A percentile compares a stretch with the other conserved stretches of the same genome.
Conservation (phyloP, 2,888 invertebrate species). For the Drosophila nr. medialis region DNA sequence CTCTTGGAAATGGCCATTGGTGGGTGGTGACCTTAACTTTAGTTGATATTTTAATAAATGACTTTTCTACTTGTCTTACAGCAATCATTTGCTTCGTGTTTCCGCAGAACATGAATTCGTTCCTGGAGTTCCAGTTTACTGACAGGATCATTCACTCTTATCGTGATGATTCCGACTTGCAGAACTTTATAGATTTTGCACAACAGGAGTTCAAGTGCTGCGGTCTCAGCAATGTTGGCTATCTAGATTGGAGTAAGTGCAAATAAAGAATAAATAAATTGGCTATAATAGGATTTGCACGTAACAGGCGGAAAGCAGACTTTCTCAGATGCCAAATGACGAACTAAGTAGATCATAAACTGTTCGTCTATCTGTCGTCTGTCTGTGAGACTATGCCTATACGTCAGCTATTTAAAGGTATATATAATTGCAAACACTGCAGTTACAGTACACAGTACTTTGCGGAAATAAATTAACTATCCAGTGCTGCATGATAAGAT, state of each 20-base stretch:
- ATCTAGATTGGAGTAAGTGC: conserved; percentile 93
- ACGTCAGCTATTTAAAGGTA: background rate
- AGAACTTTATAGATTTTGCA: conserved; percentile 97
- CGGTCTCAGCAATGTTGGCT: conserved; percentile 95
- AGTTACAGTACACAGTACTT: background rate
- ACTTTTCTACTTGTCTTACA: conserved; percentile 9
- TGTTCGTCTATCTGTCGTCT: background rate
- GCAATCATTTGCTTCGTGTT: conserved; percentile 97
- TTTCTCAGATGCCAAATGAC: background rate
- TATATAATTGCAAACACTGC: background rate
- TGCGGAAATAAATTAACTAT: background rate
- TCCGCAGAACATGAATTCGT: conserved; percentile 93
- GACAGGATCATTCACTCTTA: conserved; percentile 96
- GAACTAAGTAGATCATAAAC: background rate
- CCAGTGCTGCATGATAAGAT: background rate
- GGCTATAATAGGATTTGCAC: background rate
- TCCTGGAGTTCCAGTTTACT: conserved; percentile 94
- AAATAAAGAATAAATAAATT: background rate
- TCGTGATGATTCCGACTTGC: conserved; percentile 95
- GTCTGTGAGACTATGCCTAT: background rate
- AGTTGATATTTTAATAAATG: background rate
- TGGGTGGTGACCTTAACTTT: conserved; percentile 3
- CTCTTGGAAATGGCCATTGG: conserved; percentile 94
- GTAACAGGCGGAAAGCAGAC: background rate
- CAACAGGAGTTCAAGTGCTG: conserved; percentile 95